Evolutionary conservation across 2,888 invertebrate genomes (phyloP).

Genomic region (Agapetus fuscipes): DNA sequence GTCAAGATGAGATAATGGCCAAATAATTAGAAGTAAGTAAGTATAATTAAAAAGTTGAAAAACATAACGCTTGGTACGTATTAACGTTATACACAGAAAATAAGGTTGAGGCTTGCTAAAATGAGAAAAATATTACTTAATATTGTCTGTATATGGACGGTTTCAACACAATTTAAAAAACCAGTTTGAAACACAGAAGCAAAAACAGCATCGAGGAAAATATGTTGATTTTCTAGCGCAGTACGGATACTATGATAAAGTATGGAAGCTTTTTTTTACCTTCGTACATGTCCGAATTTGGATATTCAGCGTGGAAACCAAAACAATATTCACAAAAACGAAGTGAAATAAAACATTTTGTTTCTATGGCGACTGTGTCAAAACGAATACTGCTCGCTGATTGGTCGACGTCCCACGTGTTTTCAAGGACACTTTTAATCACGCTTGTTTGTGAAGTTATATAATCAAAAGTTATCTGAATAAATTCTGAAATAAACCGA

Average conservation of each 20-base stretch:
- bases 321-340: too few species aligned
- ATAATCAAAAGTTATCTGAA: background rate
- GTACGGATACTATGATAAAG: too few species aligned
- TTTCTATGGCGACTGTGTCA: constrained; percentile 19
- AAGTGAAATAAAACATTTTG: constrained; percentile 11
- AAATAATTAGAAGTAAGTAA: too few species aligned
- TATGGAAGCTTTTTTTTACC: too few species aligned
- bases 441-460: too few species aligned
- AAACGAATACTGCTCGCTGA: constrained; percentile 12
- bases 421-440: constrained; percentile 1
- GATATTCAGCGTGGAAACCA: too few species aligned
- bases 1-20: too few species aligned
- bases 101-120: constrained; percentile 3
- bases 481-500: too few species aligned
- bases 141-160: constrained; percentile 15
- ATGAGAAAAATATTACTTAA: constrained; percentile 13
- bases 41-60: too few species aligned
- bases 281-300: constrained; percentile 13
- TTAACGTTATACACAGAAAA: too few species aligned
- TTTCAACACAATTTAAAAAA: constrained; percentile 13
- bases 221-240: too few species aligned
- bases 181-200: constrained; percentile 3
- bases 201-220: constrained; percentile 2
- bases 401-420: constrained; percentile 17
- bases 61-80: too few species aligned